Percentiles rank a stretch among this genome's conserved stretches.
phyloP scores from a whole-genome alignment of 2,888 invertebrate genomes.

The Morpho deidamia region DNA sequence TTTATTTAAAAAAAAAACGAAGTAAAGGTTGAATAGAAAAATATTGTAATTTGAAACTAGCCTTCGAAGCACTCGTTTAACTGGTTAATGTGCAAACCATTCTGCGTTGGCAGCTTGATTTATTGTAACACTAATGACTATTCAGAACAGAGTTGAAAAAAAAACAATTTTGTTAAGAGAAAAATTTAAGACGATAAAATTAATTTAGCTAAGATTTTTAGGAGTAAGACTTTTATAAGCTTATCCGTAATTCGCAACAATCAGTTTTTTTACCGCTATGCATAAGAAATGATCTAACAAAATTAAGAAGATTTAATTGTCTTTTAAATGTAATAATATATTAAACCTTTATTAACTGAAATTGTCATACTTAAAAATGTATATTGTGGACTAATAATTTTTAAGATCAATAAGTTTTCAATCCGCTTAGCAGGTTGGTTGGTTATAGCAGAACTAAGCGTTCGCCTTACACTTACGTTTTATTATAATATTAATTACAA shows the following conservation, averaged over 20 bases:
- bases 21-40: not conserved
- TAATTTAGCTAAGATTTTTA: slow-evolving; percentile 23
- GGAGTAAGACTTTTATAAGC: slow-evolving; percentile 20
- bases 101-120: slow-evolving; percentile 23
- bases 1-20: too few species aligned
- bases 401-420: too few species aligned
- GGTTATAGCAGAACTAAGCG: too few species aligned
- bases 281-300: not conserved
- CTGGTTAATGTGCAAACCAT: slow-evolving; percentile 21
- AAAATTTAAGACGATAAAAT: slow-evolving; percentile 24
- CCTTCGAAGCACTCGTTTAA: slow-evolving; percentile 18
- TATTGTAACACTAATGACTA: slow-evolving; percentile 25
- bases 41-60: slow-evolving; percentile 14
- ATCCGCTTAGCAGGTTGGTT: too few species aligned
- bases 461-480: too few species aligned
- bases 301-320: too few species aligned
- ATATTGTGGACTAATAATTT: too few species aligned
- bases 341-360: too few species aligned
- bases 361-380: too few species aligned
- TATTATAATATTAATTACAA: too few species aligned
- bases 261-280: slow-evolving; percentile 1
- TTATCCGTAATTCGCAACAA: slow-evolving; percentile 15
- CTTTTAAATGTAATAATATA: too few species aligned
- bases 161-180: slow-evolving; percentile 17
- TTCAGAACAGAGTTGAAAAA: slow-evolving; percentile 18